Evolutionary conservation across 2,888 invertebrate genomes (phyloP), one percentile per base, ranked within the genome.

Genomic region (Heliconius ismenius): DNA sequence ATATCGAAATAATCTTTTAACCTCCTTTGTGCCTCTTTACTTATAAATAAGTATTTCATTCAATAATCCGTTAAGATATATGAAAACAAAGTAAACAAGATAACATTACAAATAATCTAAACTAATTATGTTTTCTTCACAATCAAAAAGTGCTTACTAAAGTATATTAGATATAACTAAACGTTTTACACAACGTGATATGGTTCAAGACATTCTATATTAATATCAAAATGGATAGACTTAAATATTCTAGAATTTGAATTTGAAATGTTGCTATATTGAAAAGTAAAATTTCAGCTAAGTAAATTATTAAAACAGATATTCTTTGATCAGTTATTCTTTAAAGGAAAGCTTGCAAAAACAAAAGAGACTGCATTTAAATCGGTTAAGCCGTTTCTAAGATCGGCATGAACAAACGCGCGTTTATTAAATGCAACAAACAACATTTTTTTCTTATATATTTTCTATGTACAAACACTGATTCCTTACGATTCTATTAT

Each of bases 181-280:
- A 67, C 67, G 67, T 67, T 24, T 67, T n/a, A 24, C 24, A 24
- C 39, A 67, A 67, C 67, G 67, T 67, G 67, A 67, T 15, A n/a
- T 65, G 36, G 11, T 39, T n/a, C 13, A n/a, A 65, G 13, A 13
- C 7, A 6, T 13, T 67, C 13, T 39, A 24, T 39, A 9, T 24
- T 49, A 3, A 69, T 69, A 21, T 0, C 21, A 21, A 58, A 58
- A n/a, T 15, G 43, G 54, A 58, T n/a, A n/a, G 9, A 58, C 9
- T n/a, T 54, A 9, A n/a, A 58, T 54, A 7, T 7, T 36, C 10
- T 36, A 1, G 36, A 0, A 9, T 54, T 28, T 28, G 28, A 28
- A 28, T 28, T 28, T 28, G 28, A 28, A 28, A 28, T 28, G 0
- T 4, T 28, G 28, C 43, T 49, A 49, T 49, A 49, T 49, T 49